Conservation (phyloP, 2,113 vertebrate genomes). For the Anolis carolinensis region DNA sequence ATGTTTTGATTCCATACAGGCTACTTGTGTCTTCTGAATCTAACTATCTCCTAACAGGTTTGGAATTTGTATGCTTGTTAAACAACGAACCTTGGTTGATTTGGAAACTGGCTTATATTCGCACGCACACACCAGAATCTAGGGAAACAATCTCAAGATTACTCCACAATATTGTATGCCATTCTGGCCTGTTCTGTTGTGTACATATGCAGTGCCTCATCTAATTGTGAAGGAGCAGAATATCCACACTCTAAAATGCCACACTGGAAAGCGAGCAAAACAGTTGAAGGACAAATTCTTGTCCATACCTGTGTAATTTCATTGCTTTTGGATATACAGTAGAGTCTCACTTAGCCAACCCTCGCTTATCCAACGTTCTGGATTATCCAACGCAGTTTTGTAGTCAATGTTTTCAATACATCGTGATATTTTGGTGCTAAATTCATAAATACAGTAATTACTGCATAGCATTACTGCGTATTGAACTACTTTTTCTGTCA, state of each 20-base stretch:
- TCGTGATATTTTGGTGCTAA: no score
- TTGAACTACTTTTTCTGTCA: no score
- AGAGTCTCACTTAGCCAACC: no score
- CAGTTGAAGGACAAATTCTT: background rate
- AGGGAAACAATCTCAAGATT: background rate
- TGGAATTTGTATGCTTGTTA: slow-evolving; percentile 10
- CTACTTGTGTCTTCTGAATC: slow-evolving; percentile 20
- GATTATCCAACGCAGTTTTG: no score
- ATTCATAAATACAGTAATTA: no score
- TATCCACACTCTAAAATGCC: background rate
- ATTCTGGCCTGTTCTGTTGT: background rate
- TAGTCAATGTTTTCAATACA: no score
- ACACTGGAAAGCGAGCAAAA: background rate
- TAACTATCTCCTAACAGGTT: slow-evolving; percentile 12
- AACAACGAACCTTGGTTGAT: background rate
- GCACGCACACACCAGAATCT: background rate
- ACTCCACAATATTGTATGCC: slow-evolving; percentile 9
- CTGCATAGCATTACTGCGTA: no score
- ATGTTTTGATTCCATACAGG: background rate
- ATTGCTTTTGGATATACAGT: background rate
- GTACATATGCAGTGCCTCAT: background rate
- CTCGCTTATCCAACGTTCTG: no score
- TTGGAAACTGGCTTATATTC: background rate
- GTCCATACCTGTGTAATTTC: background rate
- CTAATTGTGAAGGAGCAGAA: background rate